phyloP scores from a whole-genome alignment of 2,797 vertebrate genomes.

The Micromesistius poutassou region DNA sequence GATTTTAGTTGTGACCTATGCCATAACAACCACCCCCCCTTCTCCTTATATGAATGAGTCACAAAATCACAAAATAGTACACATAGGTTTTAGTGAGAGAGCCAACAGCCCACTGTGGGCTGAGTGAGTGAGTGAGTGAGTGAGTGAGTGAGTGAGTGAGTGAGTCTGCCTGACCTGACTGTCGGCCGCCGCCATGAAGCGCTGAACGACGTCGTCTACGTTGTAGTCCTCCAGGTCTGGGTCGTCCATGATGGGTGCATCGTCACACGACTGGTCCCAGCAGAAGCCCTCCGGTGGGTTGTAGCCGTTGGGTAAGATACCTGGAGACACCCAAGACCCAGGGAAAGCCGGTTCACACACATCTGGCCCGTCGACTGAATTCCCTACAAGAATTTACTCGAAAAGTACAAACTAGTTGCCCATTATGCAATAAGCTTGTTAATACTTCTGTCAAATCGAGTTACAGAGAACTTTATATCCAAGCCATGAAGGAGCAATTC shows the following conservation, averaged over 20 bases:
- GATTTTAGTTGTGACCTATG: too few species aligned
- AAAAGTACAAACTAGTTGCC: too few species aligned
- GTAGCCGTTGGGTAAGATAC: constrained; percentile 86
- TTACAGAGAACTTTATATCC: too few species aligned
- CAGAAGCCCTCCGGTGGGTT: constrained; percentile 82
- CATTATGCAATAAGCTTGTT: too few species aligned
- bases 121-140: neutral
- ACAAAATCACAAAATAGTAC: too few species aligned
- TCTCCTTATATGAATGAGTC: too few species aligned
- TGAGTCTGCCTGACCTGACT: constrained; percentile 67
- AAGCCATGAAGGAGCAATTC: too few species aligned
- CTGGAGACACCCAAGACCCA: constrained; percentile 49
- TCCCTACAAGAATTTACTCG: too few species aligned
- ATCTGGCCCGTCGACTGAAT: neutral
- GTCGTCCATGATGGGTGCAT: constrained; percentile 83
- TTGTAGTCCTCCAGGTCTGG: constrained; percentile 83
- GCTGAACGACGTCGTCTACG: constrained; percentile 66
- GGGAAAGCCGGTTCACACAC: neutral
- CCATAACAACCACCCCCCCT: too few species aligned
- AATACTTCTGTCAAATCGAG: too few species aligned
- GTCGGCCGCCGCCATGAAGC: constrained; percentile 68
- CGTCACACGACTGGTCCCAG: constrained; percentile 84
- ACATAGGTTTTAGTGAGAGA: too few species aligned
- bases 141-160: neutral
- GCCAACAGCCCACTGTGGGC: neutral